Conservation (phyloP, 2,888 invertebrate species). For the Deroplatys truncata region DNA sequence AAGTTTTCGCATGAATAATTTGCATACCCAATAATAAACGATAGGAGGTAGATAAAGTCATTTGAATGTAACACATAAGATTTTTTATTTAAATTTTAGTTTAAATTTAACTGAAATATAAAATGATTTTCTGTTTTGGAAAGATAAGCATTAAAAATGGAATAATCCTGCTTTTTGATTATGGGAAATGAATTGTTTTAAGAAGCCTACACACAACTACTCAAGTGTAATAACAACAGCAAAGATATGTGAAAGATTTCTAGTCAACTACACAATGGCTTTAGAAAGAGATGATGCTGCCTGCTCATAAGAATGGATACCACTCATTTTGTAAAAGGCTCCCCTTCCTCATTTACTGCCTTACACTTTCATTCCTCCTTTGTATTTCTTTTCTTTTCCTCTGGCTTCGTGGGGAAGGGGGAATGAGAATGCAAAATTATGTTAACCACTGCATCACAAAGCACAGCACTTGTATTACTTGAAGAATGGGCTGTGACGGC, state of each 20-base stretch:
- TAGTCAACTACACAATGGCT: not conserved
- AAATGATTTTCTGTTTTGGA: too few species aligned
- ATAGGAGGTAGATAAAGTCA: too few species aligned
- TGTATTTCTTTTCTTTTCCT: not conserved
- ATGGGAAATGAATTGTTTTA: not conserved
- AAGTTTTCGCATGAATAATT: too few species aligned
- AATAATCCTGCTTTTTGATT: too few species aligned
- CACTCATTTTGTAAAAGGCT: slow-evolving; percentile 12
- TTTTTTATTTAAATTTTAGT: too few species aligned
- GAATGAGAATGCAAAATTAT: slow-evolving; percentile 12
- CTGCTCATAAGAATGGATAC: not conserved
- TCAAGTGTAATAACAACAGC: not conserved
- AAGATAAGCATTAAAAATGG: too few species aligned
- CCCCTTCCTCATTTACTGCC: not conserved
- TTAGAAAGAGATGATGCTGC: not conserved
- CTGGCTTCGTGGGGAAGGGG: not conserved
- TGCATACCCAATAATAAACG: too few species aligned
- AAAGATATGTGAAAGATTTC: not conserved
- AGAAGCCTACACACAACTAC: not conserved
- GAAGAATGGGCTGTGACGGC: not conserved
- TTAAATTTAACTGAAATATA: too few species aligned
- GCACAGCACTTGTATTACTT: not conserved
- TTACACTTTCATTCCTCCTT: not conserved
- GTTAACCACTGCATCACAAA: not conserved
- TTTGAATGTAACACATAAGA: too few species aligned